Base-by-base conservation (phyloP, 2,113 vertebrate genomes). In the Leuciscus idus region DNA sequence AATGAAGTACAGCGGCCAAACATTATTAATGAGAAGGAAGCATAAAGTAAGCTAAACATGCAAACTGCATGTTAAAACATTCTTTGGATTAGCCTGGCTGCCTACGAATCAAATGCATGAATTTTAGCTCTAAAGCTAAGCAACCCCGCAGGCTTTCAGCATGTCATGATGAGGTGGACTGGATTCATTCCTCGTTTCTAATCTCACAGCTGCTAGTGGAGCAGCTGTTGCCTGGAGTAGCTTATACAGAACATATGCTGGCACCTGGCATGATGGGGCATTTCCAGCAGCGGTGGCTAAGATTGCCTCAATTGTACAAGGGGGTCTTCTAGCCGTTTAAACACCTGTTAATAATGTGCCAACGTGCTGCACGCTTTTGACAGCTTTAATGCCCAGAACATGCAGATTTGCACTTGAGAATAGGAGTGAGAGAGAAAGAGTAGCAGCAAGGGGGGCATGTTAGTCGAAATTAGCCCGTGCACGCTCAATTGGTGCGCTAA, bases 221-320 rank as follows among this genome's bases (percentile, higher is more conserved):
- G 85, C 84, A 87, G 84, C 87, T 88, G 86, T 77, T 83, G 78
- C 88, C 80, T 88, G 86, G 72, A 88, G 90, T 90, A 91, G 84
- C 30, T 85, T 68, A 90, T 87, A 83, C 84, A 88, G 75, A 80
- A 80, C 77, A 26, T 80, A 83, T 87, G 76, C 19, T n/a, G 55
- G 75, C 81, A 62, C n/a, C 82, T 84, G 50, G 64, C 75, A 64
- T 39, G 23, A 68, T 6, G 15, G 81, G 33, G 81, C 66, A 85
- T 48, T 36, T 66, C 48, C 68, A 84, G 81, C 77, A 23, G 61
- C 43, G 12, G 57, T 84, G 76, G 52, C 74, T 64, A 26, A 43
- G 76, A 30, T 59, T 43, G 12, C 50, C 68, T 87, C 46, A 64
- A 23, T 9, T 50, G 33, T 61, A 84, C 21, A 52, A 52, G 80